phyloP scores from a whole-genome alignment of 2,888 invertebrate species.

The Kryphioiulus occultus region DNA sequence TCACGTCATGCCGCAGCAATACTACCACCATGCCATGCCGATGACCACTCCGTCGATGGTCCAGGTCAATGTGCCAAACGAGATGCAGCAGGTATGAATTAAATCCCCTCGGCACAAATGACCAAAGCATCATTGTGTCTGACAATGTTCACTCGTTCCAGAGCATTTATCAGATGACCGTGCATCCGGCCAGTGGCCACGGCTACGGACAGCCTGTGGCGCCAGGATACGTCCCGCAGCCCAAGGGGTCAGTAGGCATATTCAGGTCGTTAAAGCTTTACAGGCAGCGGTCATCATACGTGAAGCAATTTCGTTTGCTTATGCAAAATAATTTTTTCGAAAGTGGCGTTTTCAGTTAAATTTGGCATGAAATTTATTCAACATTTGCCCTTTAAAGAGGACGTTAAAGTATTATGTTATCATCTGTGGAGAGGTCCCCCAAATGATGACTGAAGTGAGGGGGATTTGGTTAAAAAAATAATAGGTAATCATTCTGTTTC shows the following conservation, averaged over 20 bases:
- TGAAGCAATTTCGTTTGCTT: no score
- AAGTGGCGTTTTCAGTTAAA: no score
- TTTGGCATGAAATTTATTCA: no score
- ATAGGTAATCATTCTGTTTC: no score
- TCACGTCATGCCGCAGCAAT: neutral
- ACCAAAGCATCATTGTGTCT: neutral
- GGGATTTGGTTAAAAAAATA: no score
- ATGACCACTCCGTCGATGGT: constrained; percentile 11
- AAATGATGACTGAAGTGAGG: no score
- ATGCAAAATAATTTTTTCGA: no score
- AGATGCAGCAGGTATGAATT: neutral
- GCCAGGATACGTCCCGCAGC: neutral
- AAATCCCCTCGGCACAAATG: neutral
- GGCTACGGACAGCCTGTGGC: neutral
- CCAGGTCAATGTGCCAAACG: neutral
- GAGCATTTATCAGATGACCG: neutral
- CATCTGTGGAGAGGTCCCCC: no score
- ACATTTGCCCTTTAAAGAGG: no score
- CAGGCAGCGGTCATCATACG: no score
- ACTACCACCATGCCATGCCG: neutral
- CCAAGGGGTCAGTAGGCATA: neutral
- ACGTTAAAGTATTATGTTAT: no score
- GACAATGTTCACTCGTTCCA: neutral
- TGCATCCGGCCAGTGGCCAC: constrained; percentile 2
- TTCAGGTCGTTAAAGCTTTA: no score